These are phyloP conservation scores for Troides oblongomaculatus DNA, from an alignment of 2,888 invertebrate species.

Conservation along the genomic window DNA sequence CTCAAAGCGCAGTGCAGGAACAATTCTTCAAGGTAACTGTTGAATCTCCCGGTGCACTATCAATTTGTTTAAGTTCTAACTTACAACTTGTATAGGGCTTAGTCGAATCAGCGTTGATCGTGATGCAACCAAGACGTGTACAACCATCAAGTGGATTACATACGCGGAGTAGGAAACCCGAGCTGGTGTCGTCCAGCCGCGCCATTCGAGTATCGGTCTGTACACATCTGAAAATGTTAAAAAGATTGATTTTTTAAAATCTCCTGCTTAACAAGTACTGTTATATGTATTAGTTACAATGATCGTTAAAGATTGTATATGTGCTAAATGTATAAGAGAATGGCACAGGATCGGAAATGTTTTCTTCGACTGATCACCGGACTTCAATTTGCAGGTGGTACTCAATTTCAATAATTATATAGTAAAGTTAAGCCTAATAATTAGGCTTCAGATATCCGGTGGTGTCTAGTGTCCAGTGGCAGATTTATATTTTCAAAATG, in stretches of 20 bases:
- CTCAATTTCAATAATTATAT: too few species aligned
- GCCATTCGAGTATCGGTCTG: constrained; percentile 32
- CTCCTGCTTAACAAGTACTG: too few species aligned
- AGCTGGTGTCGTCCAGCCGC: constrained; percentile 33
- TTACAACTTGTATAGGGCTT: not conserved
- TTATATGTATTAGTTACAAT: not conserved
- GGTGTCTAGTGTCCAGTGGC: too few species aligned
- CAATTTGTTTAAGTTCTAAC: not conserved
- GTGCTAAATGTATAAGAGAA: not conserved
- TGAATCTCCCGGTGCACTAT: constrained; percentile 14
- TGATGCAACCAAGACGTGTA: constrained; percentile 28
- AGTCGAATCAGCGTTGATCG: constrained; percentile 9
- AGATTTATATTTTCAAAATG: too few species aligned
- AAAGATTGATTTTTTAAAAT: too few species aligned
- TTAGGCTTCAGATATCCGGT: too few species aligned
- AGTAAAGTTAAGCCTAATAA: too few species aligned
- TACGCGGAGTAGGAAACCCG: constrained; percentile 36
- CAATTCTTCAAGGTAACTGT: constrained; percentile 29
- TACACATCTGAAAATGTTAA: not conserved
- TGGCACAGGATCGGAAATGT: too few species aligned
- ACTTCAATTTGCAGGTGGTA: too few species aligned
- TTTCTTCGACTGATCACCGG: too few species aligned
- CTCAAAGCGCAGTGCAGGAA: not conserved
- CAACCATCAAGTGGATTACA: constrained; percentile 32
- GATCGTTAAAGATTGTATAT: not conserved